phyloP scores from a whole-genome alignment of 1,140 invertebrate genomes.

The Calephelis nemesis region DNA sequence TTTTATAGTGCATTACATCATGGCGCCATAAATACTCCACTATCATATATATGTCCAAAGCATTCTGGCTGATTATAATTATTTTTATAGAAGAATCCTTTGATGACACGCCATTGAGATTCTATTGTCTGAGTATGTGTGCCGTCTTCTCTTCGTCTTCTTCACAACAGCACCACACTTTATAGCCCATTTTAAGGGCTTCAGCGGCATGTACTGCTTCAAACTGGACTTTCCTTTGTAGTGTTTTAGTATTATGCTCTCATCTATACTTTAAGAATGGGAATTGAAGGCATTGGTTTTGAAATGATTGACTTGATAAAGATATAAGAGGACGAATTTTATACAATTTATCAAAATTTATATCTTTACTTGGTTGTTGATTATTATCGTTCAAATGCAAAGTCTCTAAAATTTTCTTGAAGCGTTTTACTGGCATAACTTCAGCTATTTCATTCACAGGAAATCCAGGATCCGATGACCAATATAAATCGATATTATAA shows the following conservation, averaged over 20 bases:
- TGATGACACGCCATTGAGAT: too few species aligned
- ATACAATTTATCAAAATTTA: conserved; percentile 18
- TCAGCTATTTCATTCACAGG: conserved; percentile 50
- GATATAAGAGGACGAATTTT: conserved; percentile 22
- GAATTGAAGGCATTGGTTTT: conserved; percentile 1
- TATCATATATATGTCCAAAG: too few species aligned
- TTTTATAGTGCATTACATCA: too few species aligned
- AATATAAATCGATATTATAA: conserved; percentile 46
- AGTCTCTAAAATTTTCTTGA: conserved; percentile 51
- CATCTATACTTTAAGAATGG: conserved; percentile 33
- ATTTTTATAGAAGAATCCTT: too few species aligned
- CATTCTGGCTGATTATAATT: too few species aligned
- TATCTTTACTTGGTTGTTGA: conserved; percentile 34
- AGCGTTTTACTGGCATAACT: conserved; percentile 62
- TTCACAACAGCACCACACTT: conserved; percentile 49
- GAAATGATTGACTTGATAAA: conserved; percentile 5
- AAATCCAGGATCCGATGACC: conserved; percentile 52
- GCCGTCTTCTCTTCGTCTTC: conserved; percentile 27
- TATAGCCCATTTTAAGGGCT: conserved; percentile 71
- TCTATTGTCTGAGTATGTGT: too few species aligned
- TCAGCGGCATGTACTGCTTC: conserved; percentile 67
- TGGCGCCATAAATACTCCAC: too few species aligned
- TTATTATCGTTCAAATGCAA: conserved; percentile 59
- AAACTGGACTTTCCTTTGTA: conserved; percentile 48
- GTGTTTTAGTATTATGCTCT: conserved; percentile 50